Conservation (phyloP, 2,113 vertebrate species). For the Phrynosoma platyrhinos region DNA sequence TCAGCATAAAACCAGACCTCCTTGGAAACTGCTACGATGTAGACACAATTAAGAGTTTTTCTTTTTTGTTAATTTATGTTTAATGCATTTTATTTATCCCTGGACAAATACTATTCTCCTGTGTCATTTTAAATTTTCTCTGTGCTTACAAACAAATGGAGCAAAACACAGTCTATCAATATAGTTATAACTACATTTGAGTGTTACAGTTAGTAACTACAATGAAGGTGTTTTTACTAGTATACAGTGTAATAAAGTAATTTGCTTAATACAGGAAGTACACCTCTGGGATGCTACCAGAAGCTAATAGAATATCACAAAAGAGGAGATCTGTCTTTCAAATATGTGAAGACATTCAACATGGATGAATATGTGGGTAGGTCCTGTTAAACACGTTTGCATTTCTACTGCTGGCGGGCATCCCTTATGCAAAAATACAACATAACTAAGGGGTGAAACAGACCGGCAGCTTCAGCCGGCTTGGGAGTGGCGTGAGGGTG, state of each 20-base stretch:
- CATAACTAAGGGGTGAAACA: too few relatives aligned
- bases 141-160: too few relatives aligned
- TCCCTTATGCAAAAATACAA: too few relatives aligned
- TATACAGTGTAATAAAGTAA: constrained; percentile 36
- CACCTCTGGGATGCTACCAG: constrained; percentile 85
- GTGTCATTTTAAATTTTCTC: neutral
- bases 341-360: constrained; percentile 87
- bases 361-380: constrained; percentile 90
- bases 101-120: neutral
- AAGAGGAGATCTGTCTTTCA: constrained; percentile 84
- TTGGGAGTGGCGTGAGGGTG: too few relatives aligned
- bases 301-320: constrained; percentile 88
- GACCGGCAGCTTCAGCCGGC: too few relatives aligned
- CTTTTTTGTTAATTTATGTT: neutral
- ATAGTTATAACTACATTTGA: neutral
- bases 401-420: neutral
- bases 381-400: constrained; percentile 16
- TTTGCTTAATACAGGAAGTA: constrained; percentile 78
- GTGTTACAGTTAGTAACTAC: neutral
- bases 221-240: constrained; percentile 5
- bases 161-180: neutral
- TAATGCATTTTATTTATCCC: neutral
- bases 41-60: neutral
- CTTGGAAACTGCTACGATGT: neutral
- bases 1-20: neutral